Percentiles rank a stretch among this genome's conserved stretches.
These are phyloP conservation scores for Eupithecia abbreviata DNA, from an alignment of 2,888 invertebrate species.

Conservation along the genomic window DNA sequence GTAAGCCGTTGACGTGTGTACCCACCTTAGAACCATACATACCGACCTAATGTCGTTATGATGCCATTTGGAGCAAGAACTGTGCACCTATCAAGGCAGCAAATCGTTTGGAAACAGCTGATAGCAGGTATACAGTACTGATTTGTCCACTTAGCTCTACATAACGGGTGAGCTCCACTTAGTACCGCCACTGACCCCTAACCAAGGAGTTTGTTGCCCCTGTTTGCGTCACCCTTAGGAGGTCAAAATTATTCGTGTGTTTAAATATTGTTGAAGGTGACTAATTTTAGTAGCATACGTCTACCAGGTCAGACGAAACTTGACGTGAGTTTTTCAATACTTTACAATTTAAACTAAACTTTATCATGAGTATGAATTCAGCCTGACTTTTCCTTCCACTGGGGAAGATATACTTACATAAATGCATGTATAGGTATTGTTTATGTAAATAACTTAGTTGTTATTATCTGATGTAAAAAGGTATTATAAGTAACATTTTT, in stretches of 20 bases:
- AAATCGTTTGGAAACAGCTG: constrained; percentile 51
- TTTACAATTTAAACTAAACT: neutral
- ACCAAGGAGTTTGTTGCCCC: constrained; percentile 41
- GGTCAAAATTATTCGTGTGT: constrained; percentile 36
- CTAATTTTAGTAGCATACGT: neutral
- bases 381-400: neutral
- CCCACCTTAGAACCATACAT: constrained; percentile 9
- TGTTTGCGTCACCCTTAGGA: constrained; percentile 35
- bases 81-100: constrained; percentile 48
- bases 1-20: constrained; percentile 12
- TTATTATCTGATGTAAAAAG: no score
- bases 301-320: neutral
- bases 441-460: no score
- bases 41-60: constrained; percentile 50
- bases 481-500: no score
- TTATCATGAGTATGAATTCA: neutral
- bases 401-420: no score
- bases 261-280: constrained; percentile 18
- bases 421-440: no score
- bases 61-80: constrained; percentile 56
- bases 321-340: neutral
- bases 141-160: constrained; percentile 56
- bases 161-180: constrained; percentile 52
- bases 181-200: constrained; percentile 50
- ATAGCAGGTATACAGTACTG: constrained; percentile 23